Evolutionary conservation across 2,888 invertebrate genomes (phyloP), one percentile per base, ranked within the genome.

Genomic region (Aplocera efformata): DNA sequence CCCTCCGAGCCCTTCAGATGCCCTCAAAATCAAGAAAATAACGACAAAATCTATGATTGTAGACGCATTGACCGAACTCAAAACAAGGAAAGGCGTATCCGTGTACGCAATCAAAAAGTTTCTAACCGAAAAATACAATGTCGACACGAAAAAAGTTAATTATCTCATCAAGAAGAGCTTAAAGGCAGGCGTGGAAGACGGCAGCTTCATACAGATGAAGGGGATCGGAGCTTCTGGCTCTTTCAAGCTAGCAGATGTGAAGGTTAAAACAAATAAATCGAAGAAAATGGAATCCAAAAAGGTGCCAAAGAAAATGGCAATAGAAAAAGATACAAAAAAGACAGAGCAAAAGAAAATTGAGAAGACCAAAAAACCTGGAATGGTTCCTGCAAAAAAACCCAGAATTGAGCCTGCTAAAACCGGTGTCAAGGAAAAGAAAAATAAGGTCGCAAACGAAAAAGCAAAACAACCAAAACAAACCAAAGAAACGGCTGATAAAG

Each of bases 71-170:
- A 53, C 23, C 0, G 77, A 73, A 1, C 45, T 83, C 0, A 73
- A 76, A 8, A 62, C 42, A 0, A 57, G 83, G 23, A 86, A 85
- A 57, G 86, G 86, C 0, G 74, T 76, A 0, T 86, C 86, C 0
- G 25, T 83, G 0, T 63, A 82, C 24, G 86, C 86, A 0, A 78
- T 86, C 1, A 86, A 85, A 47, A 85, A 83, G 23, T 73, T 70
- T 20, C 57, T 86, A 3, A 59, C 63, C 1, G 75, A 70, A 9
- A 79, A 68, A 36, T 76, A 69, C 38, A 46, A 63, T 0, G 71
- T 79, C 0, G 67, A 86, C 25, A 65, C 67, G 0, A 71, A 73
- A 0, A 83, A 73, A 59, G 50, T 69, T 0, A 78, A 73, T 5
- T 67, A 70, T 41, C 39, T 73, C 0, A 79, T 86, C 1, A 86